Evolutionary conservation across 2,888 invertebrate species (phyloP).

Genomic region (Cephus runcator): DNA sequence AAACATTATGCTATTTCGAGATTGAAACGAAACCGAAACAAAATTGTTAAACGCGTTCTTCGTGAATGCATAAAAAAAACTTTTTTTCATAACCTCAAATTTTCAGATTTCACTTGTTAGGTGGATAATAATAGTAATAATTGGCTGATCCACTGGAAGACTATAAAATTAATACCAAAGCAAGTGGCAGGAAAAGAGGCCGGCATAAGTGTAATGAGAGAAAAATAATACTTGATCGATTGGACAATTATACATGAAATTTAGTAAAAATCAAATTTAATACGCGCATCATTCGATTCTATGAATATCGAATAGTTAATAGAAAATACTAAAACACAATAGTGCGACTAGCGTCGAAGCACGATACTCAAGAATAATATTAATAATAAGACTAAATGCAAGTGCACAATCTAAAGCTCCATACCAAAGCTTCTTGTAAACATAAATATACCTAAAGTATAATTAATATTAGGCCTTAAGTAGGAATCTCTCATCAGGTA

Average conservation of each 20-base stretch:
- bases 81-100: neutral
- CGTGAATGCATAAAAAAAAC: neutral
- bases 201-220: neutral
- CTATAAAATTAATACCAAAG: constrained; percentile 24
- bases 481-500: constrained; percentile 45
- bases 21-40: neutral
- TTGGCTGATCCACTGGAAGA: constrained; percentile 32
- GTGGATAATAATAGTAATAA: neutral
- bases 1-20: neutral
- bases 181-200: constrained; percentile 7
- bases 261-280: neutral
- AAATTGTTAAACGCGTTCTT: neutral
- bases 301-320: neutral
- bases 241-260: neutral
- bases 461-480: constrained; percentile 39
- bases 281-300: neutral
- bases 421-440: constrained; percentile 24
- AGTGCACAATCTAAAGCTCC: neutral
- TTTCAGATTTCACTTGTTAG: neutral
- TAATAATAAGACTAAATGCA: constrained; percentile 1
- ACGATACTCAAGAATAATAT: constrained; percentile 11
- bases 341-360: constrained; percentile 49
- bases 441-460: constrained; percentile 23
- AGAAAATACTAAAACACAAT: constrained; percentile 22
- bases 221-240: neutral